Evolutionary conservation across 2,888 invertebrate species (phyloP).

Genomic region (Pharmacophagus antenor): DNA sequence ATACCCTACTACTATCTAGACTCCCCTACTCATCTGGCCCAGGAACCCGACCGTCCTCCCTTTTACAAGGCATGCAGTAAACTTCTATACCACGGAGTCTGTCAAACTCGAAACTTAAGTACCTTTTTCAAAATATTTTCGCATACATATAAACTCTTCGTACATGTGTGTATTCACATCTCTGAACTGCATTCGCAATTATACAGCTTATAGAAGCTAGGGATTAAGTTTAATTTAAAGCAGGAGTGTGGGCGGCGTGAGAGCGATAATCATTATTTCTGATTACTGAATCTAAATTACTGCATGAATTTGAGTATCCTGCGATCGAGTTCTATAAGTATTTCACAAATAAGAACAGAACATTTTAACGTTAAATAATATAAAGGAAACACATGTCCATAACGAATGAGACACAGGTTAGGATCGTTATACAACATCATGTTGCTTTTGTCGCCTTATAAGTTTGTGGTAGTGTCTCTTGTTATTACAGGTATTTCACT

Average conservation of each 20-base stretch:
- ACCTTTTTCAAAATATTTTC: too few species aligned
- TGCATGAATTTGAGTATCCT: not conserved
- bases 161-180: not conserved
- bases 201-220: not conserved
- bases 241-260: not conserved
- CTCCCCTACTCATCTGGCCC: too few species aligned
- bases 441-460: too few species aligned
- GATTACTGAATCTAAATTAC: not conserved
- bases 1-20: too few species aligned
- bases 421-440: too few species aligned
- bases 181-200: not conserved
- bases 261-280: not conserved
- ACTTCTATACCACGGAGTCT: too few species aligned
- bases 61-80: too few species aligned
- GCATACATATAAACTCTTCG: not conserved
- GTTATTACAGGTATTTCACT: too few species aligned
- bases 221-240: not conserved
- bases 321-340: not conserved
- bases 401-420: too few species aligned
- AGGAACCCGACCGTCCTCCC: too few species aligned
- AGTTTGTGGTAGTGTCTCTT: too few species aligned
- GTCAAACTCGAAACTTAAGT: too few species aligned
- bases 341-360: not conserved
- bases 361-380: not conserved
- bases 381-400: not conserved